These are phyloP conservation scores for Pycnonotus jocosus DNA, from an alignment of 2,113 vertebrate species.

Conservation along the genomic window DNA sequence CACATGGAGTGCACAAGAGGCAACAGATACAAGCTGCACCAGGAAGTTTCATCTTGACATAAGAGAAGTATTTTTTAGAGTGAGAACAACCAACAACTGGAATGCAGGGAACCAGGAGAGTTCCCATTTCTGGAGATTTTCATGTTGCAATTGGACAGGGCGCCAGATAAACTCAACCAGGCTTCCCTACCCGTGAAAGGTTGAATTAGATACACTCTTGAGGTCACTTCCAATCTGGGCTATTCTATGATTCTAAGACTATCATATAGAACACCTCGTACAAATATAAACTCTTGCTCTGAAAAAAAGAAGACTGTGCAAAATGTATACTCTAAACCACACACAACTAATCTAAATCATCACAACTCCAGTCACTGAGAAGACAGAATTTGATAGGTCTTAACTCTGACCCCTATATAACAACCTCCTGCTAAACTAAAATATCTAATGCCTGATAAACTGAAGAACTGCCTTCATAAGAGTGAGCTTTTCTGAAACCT, in stretches of 20 bases:
- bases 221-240: background rate
- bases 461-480: background rate
- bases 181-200: background rate
- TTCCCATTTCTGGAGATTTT: background rate
- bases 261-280: background rate
- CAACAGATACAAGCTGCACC: background rate
- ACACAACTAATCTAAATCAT: no score
- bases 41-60: background rate
- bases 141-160: background rate
- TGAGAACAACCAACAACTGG: background rate
- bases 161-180: background rate
- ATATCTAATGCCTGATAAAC: background rate
- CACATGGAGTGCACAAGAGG: background rate
- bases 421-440: background rate
- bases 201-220: background rate
- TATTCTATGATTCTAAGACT: background rate
- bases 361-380: background rate
- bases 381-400: background rate
- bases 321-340: background rate
- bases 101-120: rapidly evolving
- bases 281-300: background rate
- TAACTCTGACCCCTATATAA: background rate
- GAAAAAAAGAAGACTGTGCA: background rate
- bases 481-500: background rate
- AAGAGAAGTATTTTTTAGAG: background rate